Evolutionary conservation across 2,888 invertebrate genomes (phyloP).

Genomic region (Hymenopus coronatus): DNA sequence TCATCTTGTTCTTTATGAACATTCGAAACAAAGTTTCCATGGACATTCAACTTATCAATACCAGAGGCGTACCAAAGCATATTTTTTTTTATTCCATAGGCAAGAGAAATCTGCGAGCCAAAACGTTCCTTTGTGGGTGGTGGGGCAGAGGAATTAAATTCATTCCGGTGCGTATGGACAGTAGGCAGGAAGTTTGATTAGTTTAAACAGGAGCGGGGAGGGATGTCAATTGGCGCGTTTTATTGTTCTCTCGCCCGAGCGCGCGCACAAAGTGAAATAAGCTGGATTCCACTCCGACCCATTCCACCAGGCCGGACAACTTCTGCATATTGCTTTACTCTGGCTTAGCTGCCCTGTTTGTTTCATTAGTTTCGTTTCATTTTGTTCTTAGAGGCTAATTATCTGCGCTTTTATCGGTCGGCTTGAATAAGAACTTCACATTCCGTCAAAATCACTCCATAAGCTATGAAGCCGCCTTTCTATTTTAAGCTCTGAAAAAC

Average conservation of each 20-base stretch:
- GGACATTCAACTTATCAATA: background rate
- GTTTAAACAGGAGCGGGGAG: background rate
- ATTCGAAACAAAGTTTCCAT: background rate
- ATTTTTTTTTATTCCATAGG: background rate
- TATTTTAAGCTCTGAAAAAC: too few species aligned
- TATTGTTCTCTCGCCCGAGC: background rate
- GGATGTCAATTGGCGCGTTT: background rate
- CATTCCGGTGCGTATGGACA: background rate
- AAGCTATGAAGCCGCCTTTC: background rate
- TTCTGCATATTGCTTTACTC: background rate
- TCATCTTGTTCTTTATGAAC: background rate
- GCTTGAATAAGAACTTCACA: background rate
- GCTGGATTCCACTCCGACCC: background rate
- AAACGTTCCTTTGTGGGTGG: background rate
- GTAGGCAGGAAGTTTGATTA: background rate
- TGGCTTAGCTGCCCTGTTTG: background rate
- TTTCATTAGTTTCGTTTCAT: background rate
- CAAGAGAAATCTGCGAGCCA: background rate
- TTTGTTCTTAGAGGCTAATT: background rate
- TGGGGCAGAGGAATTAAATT: background rate
- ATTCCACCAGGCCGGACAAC: background rate
- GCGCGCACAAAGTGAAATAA: constrained; percentile 3
- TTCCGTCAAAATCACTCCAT: background rate
- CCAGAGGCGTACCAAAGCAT: background rate
- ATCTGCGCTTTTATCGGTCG: background rate